Base-by-base conservation (phyloP, 2,113 vertebrate genomes). In the Menura novaehollandiae region DNA sequence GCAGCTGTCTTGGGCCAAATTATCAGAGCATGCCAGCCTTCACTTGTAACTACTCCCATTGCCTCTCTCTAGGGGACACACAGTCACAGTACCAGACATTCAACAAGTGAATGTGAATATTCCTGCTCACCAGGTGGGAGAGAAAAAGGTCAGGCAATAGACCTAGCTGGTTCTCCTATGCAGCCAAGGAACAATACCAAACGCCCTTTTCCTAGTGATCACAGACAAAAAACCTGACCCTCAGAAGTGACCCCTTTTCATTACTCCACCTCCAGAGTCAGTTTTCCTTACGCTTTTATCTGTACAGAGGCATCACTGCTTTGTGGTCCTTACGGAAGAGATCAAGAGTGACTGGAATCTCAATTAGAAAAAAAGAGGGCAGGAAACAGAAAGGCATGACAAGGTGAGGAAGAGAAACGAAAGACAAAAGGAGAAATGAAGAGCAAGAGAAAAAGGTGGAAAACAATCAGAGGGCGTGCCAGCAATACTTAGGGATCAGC, bases 341-440 rank as follows among this genome's bases (percentile, higher is more conserved):
- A 82, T 60, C 46, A 75, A 81, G 62, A 96, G 53, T 93, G 93
- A 93, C 87, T 62, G 58, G 84, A 96, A 96, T 96, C 26, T 73
- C 62, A 97, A 79, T 68, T 67, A 79, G 85, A 82, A 62, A 64
- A 76, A 87, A 78, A 62, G 49, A 93, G 62, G 55, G 37, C 37
- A 84, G 69, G 41, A 80, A 7, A 94, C 13, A 19, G 77, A 33
- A 88, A 95, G 33, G 30, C 32, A 85, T 26, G 67, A 47, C 78
- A 91, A 93, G 51, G 85, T 76, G 77, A 87, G 26, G 30, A 32
- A 68, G n/a, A 49, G 35, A 83, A 75, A 76, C 87, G 21, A 87
- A 79, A 81, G 43, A 80, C 0, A 1, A 72, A 94, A 85, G 58
- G n/a, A 92, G n/a, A 94, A 92, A 78, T 49, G 37, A 91, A 91